These are phyloP conservation scores for Malurus elegans DNA, from an alignment of 2,113 vertebrate genomes.

Conservation along the genomic window DNA sequence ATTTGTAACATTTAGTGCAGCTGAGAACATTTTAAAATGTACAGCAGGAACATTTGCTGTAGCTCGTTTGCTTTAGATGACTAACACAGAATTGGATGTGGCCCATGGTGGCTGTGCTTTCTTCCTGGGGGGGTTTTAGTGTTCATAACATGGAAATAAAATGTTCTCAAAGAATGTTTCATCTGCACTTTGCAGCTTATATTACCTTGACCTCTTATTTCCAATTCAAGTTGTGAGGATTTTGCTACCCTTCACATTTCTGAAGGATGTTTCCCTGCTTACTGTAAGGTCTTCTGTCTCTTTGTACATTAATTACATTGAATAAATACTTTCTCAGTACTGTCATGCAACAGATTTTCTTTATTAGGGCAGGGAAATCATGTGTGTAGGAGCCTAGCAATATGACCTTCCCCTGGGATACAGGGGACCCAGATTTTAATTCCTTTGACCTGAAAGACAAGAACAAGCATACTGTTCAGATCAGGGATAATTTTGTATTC, in stretches of 20 bases:
- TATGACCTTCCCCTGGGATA: not conserved
- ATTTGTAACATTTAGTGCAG: not conserved
- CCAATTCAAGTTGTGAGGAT: not conserved
- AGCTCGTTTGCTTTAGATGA: not conserved
- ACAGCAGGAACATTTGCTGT: conserved; percentile 5
- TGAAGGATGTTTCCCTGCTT: not conserved
- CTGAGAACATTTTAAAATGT: not conserved
- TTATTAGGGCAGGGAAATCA: not conserved
- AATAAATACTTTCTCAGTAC: not conserved
- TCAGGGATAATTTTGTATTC: not conserved
- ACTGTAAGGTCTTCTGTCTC: not conserved
- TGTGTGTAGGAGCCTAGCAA: not conserved
- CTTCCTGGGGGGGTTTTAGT: not conserved
- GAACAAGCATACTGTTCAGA: not conserved
- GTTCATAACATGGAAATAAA: not conserved
- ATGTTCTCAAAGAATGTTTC: not conserved
- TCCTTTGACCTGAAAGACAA: not conserved
- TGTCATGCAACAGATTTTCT: not conserved
- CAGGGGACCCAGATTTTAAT: not conserved
- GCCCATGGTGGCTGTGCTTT: not conserved
- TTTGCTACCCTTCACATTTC: not conserved
- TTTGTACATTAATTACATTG: not conserved
- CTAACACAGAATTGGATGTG: not conserved
- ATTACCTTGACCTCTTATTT: not conserved
- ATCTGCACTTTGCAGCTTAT: not conserved